Evolutionary conservation across 2,113 vertebrate genomes (phyloP), one percentile per base, ranked within the genome.

Genomic region (Hippoglossus stenolepis): DNA sequence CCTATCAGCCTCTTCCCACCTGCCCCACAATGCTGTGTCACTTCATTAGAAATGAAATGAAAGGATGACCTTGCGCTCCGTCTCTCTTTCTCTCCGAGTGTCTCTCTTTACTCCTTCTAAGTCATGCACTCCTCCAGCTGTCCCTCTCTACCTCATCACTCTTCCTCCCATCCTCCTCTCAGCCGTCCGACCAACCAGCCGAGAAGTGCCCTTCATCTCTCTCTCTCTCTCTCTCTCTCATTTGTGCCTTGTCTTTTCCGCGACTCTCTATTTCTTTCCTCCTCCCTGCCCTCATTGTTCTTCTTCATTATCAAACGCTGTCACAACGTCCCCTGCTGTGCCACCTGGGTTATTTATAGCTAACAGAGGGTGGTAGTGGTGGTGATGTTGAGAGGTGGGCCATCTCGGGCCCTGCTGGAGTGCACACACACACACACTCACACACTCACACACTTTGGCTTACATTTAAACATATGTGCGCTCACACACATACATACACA

Each of bases 231-330:
- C 57, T 70, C 26, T 57, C 74, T 82, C 69, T 74, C 60, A 54
- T 51, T 79, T 38, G 26, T 45, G 60, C 77, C 80, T 64, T 57
- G 69, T 82, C 75, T 69, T 66, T 82, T 82, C 66, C 75, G 68
- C 72, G 65, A 82, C 82, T 87, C 74, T 82, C 66, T 26, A 65
- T 81, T 83, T 88, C 78, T 84, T 80, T 57, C 83, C 31, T 78
- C 70, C 70, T 88, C 78, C 76, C 84, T 91, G 86, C 85, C 85
- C 89, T 91, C 87, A 85, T 93, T 92, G 79, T 89, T 91, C 87
- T 87, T 70, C 77, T 91, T 91, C 92, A 90, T 92, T 92, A 90
- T 89, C 74, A 88, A 85, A 89, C 3, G 71, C 81, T 92, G 89
- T 91, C 90, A 90, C 75, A 70, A 61, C 40, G 80, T 75, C 79